These are phyloP conservation scores for Enchytraeus crypticus DNA, from an alignment of 2,888 invertebrate species.

Conservation along the genomic window DNA sequence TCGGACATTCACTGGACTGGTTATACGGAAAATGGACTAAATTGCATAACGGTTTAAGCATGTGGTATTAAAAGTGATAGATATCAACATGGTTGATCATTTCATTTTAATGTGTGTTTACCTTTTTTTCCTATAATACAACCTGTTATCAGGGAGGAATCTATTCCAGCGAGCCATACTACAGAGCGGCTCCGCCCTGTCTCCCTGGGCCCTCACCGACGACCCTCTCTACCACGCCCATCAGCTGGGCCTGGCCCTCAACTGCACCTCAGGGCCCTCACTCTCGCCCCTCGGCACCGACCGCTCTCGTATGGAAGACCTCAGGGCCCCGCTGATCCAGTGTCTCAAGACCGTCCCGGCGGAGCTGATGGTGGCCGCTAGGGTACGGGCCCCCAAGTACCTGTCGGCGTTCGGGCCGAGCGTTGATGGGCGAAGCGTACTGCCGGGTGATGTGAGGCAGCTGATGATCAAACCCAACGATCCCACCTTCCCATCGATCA, in stretches of 20 bases:
- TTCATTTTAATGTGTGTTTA: too few relatives aligned
- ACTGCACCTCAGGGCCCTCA: slow-evolving; percentile 30
- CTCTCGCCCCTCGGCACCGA: slow-evolving; percentile 8
- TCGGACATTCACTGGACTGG: too few relatives aligned
- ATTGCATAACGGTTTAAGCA: too few relatives aligned
- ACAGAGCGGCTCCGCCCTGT: slow-evolving; percentile 70
- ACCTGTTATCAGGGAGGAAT: slow-evolving; percentile 30
- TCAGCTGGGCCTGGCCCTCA: slow-evolving; percentile 38
- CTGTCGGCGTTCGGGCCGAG: slow-evolving; percentile 42
- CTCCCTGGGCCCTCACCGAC: slow-evolving; percentile 41
- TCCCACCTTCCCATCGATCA: background rate
- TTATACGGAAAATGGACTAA: too few relatives aligned
- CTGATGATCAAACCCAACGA: slow-evolving; percentile 10
- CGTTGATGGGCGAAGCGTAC: slow-evolving; percentile 25
- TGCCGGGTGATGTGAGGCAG: slow-evolving; percentile 15
- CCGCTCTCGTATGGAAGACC: slow-evolving; percentile 21
- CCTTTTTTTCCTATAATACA: too few relatives aligned
- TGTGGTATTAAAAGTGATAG: too few relatives aligned
- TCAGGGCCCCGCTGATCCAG: background rate
- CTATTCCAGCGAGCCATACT: slow-evolving; percentile 69
- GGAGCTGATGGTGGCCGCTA: slow-evolving; percentile 41
- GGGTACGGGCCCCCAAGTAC: slow-evolving; percentile 35
- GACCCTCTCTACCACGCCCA: slow-evolving; percentile 39
- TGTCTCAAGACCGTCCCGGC: slow-evolving; percentile 25
- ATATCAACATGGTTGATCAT: too few relatives aligned